phyloP scores from a whole-genome alignment of 2,797 vertebrate species.

The Darevskia mixta region DNA sequence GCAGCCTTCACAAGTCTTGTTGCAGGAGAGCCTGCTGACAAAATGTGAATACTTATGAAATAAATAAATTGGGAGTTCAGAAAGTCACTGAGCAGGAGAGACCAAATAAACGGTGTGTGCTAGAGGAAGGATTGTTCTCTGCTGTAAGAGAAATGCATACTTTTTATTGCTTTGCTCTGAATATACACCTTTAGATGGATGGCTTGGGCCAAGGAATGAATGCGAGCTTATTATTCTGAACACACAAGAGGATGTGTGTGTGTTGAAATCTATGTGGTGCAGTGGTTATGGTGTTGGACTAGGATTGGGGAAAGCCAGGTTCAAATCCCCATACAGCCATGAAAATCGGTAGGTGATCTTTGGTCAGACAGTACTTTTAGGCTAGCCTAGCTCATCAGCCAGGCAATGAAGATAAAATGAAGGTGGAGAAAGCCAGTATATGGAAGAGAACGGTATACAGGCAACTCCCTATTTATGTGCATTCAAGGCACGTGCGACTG shows the following conservation, averaged over 20 bases:
- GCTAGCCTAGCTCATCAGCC: not conserved
- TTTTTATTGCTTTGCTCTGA: too few species aligned
- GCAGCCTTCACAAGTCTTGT: not conserved
- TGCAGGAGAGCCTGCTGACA: slow-evolving; percentile 17
- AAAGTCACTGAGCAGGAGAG: not conserved
- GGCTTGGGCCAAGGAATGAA: not conserved
- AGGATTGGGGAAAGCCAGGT: not conserved
- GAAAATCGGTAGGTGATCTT: not conserved
- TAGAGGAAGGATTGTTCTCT: not conserved
- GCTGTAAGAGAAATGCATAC: not conserved
- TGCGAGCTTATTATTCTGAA: not conserved
- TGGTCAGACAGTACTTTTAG: not conserved
- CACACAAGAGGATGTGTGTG: not conserved
- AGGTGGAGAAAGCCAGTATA: not conserved
- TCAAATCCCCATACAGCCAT: not conserved
- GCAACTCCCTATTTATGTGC: too few species aligned
- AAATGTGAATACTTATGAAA: not conserved
- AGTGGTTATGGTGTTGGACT: not conserved
- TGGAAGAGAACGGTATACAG: not conserved
- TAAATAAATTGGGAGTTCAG: not conserved
- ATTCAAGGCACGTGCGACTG: too few species aligned
- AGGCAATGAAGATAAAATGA: not conserved
- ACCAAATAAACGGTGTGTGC: not conserved
- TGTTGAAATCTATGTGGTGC: not conserved
- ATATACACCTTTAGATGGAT: not conserved